Conservation (phyloP, 2,113 vertebrate species). For the Takifugu flavidus region DNA sequence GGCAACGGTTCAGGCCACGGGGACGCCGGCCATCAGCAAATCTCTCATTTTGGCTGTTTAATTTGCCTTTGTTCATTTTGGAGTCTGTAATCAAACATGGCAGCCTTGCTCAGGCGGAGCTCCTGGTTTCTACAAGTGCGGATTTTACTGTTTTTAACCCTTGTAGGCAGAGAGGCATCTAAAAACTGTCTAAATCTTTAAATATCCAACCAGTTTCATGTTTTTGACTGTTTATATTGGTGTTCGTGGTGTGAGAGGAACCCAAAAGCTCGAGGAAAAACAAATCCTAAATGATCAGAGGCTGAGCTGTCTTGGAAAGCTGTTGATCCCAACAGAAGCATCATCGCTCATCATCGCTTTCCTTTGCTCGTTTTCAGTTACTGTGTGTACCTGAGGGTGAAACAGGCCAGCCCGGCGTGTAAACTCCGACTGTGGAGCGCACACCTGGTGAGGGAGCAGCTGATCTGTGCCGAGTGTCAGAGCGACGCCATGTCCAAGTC, state of each 20-base stretch:
- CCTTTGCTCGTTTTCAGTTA: constrained; percentile 60
- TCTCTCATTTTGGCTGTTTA: constrained; percentile 10
- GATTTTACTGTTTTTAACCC: neutral
- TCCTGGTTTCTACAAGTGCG: neutral
- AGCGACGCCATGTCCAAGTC: constrained; percentile 60
- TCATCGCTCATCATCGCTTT: neutral
- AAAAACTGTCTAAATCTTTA: constrained; percentile 7
- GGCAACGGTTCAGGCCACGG: constrained; percentile 34
- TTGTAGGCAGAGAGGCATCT: neutral
- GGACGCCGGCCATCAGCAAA: neutral
- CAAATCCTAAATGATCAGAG: neutral
- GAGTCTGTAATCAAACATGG: constrained; percentile 6
- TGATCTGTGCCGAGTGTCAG: constrained; percentile 78
- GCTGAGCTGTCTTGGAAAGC: no score
- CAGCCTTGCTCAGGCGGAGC: neutral
- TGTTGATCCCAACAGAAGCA: no score
- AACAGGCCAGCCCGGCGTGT: constrained; percentile 73
- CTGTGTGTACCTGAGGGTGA: constrained; percentile 80
- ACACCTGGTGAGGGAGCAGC: constrained; percentile 67
- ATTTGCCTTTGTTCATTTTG: constrained; percentile 28
- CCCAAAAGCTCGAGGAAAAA: no score
- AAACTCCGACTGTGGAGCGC: constrained; percentile 74
- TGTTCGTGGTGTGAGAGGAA: neutral
- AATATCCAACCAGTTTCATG: neutral
- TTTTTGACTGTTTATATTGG: constrained; percentile 5